Conservation (phyloP, 2,797 vertebrate genomes). For the Halcyon badia region DNA sequence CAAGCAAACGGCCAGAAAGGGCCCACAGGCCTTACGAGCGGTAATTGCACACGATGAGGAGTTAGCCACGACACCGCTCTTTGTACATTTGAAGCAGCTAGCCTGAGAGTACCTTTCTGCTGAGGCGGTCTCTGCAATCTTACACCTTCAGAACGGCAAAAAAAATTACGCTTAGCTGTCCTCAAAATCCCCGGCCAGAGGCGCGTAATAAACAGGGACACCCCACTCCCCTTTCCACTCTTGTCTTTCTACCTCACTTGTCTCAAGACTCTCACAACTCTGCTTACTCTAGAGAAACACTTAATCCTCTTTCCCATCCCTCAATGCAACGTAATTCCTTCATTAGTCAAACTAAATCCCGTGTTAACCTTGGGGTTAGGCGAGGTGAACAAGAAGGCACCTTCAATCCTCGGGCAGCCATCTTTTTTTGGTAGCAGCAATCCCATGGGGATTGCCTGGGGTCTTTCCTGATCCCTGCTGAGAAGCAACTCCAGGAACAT, state of each 20-base stretch:
- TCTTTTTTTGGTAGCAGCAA: neutral
- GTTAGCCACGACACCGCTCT: rapidly evolving
- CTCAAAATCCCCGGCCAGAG: neutral
- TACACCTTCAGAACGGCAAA: neutral
- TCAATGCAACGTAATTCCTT: neutral
- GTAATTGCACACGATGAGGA: rapidly evolving
- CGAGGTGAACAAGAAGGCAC: neutral
- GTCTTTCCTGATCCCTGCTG: neutral
- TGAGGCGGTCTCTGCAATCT: neutral
- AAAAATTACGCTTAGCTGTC: neutral
- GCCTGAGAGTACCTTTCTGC: neutral
- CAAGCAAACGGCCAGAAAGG: neutral
- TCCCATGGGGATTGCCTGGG: neutral
- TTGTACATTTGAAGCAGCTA: neutral
- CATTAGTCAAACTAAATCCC: slow-evolving; percentile 3
- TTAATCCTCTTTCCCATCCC: slow-evolving; percentile 35
- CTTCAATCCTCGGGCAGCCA: neutral
- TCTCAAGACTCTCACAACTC: neutral
- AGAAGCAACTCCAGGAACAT: neutral
- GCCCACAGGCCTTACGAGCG: neutral
- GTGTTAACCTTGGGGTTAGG: neutral
- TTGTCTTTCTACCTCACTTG: neutral
- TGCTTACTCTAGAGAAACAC: neutral
- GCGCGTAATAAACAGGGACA: neutral
- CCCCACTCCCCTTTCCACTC: neutral